Evolutionary conservation across 2,888 invertebrate genomes (phyloP).

Genomic region (Athalia circularis): DNA sequence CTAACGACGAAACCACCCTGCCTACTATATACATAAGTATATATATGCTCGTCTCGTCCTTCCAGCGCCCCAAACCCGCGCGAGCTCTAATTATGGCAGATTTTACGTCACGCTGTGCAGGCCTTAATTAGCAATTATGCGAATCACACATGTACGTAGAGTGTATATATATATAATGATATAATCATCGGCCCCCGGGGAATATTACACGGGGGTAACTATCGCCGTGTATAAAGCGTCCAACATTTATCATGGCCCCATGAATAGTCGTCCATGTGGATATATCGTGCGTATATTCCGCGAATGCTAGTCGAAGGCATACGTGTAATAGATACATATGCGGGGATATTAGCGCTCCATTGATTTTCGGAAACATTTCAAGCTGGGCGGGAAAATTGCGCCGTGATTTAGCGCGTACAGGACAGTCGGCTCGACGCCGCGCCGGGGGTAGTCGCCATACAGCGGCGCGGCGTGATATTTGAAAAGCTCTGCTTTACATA

Average conservation of each 20-base stretch:
- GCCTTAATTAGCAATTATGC: conserved; percentile 47
- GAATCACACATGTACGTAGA: not conserved
- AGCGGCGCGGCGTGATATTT: not conserved
- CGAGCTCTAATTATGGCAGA: conserved; percentile 52
- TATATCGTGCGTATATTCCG: too few species aligned
- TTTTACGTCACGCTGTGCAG: conserved; percentile 27
- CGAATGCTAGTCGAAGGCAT: too few species aligned
- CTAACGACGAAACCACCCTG: conserved; percentile 51
- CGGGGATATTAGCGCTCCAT: too few species aligned
- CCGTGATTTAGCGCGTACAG: too few species aligned
- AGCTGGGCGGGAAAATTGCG: too few species aligned
- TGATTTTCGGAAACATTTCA: too few species aligned
- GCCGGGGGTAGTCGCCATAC: too few species aligned
- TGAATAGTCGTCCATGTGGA: not conserved
- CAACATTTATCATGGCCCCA: not conserved
- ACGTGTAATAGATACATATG: too few species aligned
- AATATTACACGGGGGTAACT: not conserved
- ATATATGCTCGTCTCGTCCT: too few species aligned
- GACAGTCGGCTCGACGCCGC: too few species aligned
- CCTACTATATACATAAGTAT: not conserved
- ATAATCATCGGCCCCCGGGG: not conserved
- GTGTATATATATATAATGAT: not conserved
- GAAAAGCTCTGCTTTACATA: not conserved
- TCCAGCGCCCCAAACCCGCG: too few species aligned
- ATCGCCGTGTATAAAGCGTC: not conserved